Conservation (phyloP, 2,113 vertebrate species). For the Epinephelus fuscoguttatus region DNA sequence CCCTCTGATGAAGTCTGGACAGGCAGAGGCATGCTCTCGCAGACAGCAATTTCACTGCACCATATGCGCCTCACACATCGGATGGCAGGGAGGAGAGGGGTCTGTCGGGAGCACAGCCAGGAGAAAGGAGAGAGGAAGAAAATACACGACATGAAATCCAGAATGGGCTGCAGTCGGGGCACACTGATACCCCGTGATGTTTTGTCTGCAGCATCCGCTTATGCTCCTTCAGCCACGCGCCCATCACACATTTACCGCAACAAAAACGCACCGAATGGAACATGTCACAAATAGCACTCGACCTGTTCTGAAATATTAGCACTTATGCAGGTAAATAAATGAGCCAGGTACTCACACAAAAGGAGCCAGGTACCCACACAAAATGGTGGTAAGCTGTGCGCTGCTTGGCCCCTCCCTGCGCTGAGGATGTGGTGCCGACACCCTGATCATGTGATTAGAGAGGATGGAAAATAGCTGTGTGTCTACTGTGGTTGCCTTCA, state of each 20-base stretch:
- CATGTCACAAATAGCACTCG: slow-evolving; percentile 33
- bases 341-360: slow-evolving; percentile 82
- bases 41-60: slow-evolving; percentile 98
- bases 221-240: slow-evolving; percentile 38
- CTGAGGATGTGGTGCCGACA: slow-evolving; percentile 77
- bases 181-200: slow-evolving; percentile 54
- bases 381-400: slow-evolving; percentile 81
- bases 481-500: slow-evolving; percentile 62
- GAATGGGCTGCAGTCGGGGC: slow-evolving; percentile 61
- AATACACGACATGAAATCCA: slow-evolving; percentile 79
- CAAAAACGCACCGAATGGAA: slow-evolving; percentile 2
- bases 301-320: slow-evolving; percentile 37
- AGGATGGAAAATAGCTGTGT: slow-evolving; percentile 69
- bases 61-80: slow-evolving; percentile 97
- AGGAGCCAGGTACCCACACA: slow-evolving; percentile 81
- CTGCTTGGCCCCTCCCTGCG: slow-evolving; percentile 77
- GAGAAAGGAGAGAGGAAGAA: slow-evolving; percentile 75
- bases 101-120: slow-evolving; percentile 94
- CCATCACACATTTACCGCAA: slow-evolving; percentile 21
- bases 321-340: slow-evolving; percentile 80
- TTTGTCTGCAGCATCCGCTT: slow-evolving; percentile 43
- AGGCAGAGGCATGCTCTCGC: slow-evolving; percentile 97
- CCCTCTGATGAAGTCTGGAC: slow-evolving; percentile 99
- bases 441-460: slow-evolving; percentile 82
- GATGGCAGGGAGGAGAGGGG: slow-evolving; percentile 94